phyloP scores from a whole-genome alignment of 2,888 invertebrate species.

The Diadegma fenestrale region DNA sequence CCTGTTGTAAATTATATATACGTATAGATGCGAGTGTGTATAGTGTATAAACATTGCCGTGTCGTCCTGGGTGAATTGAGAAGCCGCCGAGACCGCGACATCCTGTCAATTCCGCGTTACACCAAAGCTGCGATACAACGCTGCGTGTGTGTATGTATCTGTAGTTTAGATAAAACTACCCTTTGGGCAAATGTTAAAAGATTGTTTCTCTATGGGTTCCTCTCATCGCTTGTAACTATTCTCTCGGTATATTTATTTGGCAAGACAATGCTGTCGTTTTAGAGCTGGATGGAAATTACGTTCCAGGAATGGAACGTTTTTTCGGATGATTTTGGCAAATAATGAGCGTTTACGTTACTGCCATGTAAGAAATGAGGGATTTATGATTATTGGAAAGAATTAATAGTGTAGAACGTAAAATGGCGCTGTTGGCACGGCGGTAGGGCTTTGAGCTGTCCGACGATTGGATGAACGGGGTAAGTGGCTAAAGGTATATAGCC shows the following conservation, averaged over 20 bases:
- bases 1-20: slow-evolving; percentile 13
- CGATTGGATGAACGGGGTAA: slow-evolving; percentile 81
- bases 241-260: slow-evolving; percentile 18
- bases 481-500: slow-evolving; percentile 71
- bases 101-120: slow-evolving; percentile 71
- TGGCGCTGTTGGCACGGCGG: slow-evolving; percentile 76
- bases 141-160: neutral
- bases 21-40: slow-evolving; percentile 6
- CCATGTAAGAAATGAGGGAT: neutral
- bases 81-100: slow-evolving; percentile 70
- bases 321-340: neutral
- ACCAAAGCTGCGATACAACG: slow-evolving; percentile 36
- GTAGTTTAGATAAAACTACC: slow-evolving; percentile 32
- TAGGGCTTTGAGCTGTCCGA: slow-evolving; percentile 81
- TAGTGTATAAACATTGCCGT: slow-evolving; percentile 41
- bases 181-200: neutral
- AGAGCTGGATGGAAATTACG: too few relatives aligned
- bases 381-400: neutral
- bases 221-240: neutral
- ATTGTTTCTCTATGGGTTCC: slow-evolving; percentile 15
- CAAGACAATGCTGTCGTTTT: neutral
- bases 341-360: neutral
- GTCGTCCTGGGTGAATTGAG: slow-evolving; percentile 66
- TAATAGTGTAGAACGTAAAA: slow-evolving; percentile 72
- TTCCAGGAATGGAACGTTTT: neutral